Evolutionary conservation across 2,888 invertebrate species (phyloP).

Genomic region (Villa cingulata): DNA sequence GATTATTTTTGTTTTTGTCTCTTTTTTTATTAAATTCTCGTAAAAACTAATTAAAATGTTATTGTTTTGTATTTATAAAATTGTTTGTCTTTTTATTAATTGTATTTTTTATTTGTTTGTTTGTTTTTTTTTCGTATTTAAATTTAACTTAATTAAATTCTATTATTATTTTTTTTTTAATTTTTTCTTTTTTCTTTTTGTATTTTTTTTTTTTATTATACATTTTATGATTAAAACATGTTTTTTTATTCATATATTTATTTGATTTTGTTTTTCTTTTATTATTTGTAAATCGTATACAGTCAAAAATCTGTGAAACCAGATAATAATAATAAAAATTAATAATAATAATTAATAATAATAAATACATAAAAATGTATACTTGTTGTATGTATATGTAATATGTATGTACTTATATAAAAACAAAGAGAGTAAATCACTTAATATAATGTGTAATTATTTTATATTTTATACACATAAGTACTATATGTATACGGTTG

Average conservation of each 20-base stretch:
- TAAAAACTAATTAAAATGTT: too few relatives aligned
- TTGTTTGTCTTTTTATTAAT: background rate
- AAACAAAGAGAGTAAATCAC: too few relatives aligned
- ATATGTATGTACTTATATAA: too few relatives aligned
- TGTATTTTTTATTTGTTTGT: background rate
- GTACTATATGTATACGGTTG: too few relatives aligned
- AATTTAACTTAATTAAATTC: background rate
- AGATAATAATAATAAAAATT: constrained; percentile 5
- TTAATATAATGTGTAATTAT: too few relatives aligned
- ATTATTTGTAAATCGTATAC: constrained; percentile 10
- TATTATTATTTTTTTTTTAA: background rate
- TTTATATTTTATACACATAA: too few relatives aligned
- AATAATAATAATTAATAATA: too few relatives aligned
- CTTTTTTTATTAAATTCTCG: too few relatives aligned
- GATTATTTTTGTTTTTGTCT: too few relatives aligned
- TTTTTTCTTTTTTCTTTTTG: background rate
- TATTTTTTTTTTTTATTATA: background rate
- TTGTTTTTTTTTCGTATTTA: background rate
- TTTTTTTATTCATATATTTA: background rate
- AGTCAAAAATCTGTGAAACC: constrained; percentile 13
- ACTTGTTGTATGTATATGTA: too few relatives aligned
- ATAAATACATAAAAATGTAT: too few relatives aligned
- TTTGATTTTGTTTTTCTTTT: background rate
- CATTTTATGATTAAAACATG: background rate
- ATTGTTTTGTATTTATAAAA: too few relatives aligned